Evolutionary conservation across 2,797 vertebrate species (phyloP).

Genomic region (Craterocephalus amniculus): DNA sequence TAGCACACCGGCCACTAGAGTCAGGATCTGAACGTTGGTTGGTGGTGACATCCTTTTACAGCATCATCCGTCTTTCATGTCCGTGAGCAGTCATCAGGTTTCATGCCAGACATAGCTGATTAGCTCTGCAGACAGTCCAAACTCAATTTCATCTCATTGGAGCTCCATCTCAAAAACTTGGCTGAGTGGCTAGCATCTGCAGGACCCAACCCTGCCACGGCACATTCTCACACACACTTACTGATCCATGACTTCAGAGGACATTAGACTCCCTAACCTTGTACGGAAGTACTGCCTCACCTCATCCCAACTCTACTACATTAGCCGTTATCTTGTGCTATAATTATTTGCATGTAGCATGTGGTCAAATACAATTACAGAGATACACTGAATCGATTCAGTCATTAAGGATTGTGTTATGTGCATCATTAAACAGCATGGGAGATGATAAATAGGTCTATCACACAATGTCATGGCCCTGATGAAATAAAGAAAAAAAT

Average conservation of each 20-base stretch:
- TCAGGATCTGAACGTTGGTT: constrained; percentile 30
- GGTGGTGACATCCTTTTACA: constrained; percentile 49
- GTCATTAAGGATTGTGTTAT: too few species aligned
- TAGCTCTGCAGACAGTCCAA: constrained; percentile 74
- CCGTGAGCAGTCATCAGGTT: constrained; percentile 57
- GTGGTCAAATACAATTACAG: too few species aligned
- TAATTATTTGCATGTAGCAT: neutral
- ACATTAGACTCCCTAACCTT: neutral
- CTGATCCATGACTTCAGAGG: neutral
- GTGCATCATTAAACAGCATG: too few species aligned
- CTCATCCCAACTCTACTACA: neutral
- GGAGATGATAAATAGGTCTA: neutral
- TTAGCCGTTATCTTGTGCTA: neutral
- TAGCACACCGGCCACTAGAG: constrained; percentile 37
- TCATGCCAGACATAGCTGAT: constrained; percentile 73
- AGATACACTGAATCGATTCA: too few species aligned
- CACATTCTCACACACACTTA: constrained; percentile 10
- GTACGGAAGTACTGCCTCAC: neutral
- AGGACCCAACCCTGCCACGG: constrained; percentile 49
- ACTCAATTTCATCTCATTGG: constrained; percentile 73
- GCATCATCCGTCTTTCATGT: constrained; percentile 61
- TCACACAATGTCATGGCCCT: neutral
- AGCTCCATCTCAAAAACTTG: constrained; percentile 59
- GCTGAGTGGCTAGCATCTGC: constrained; percentile 49
- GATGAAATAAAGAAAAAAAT: neutral